Evolutionary conservation across 2,888 invertebrate species (phyloP).

Genomic region (Drosophila formosana): DNA sequence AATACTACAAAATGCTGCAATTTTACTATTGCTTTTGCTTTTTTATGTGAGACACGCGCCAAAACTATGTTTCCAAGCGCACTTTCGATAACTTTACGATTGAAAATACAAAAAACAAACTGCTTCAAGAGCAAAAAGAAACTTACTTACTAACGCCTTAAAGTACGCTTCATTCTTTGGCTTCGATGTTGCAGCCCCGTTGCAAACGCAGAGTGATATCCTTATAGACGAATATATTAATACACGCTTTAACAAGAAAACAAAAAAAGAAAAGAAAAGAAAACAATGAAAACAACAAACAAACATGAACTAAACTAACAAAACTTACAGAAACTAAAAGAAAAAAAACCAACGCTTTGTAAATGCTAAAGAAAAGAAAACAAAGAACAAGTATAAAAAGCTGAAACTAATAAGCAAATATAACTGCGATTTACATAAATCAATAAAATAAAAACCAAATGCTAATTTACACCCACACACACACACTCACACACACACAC

Average conservation of each 20-base stretch:
- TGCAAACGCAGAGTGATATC: constrained; percentile 80
- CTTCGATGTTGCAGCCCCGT: constrained; percentile 66
- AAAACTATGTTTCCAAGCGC: constrained; percentile 59
- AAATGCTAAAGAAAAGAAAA: constrained; percentile 61
- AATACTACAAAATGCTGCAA: constrained; percentile 28
- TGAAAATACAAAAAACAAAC: background rate
- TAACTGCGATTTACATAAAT: constrained; percentile 49
- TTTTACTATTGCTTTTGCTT: constrained; percentile 72
- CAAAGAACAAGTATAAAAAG: constrained; percentile 39
- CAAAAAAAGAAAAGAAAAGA: constrained; percentile 26
- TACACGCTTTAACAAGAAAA: constrained; percentile 70
- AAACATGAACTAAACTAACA: constrained; percentile 19
- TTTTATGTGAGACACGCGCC: constrained; percentile 65
- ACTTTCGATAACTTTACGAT: constrained; percentile 48
- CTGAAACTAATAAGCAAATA: constrained; percentile 42
- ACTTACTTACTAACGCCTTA: constrained; percentile 57
- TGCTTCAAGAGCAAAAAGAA: constrained; percentile 44
- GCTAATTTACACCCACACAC: constrained; percentile 52
- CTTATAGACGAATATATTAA: constrained; percentile 83
- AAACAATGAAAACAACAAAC: constrained; percentile 28
- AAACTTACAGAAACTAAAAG: constrained; percentile 37
- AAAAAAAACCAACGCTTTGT: constrained; percentile 64
- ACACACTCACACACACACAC: constrained; percentile 43
- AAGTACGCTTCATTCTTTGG: constrained; percentile 68
- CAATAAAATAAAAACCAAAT: constrained; percentile 57